These are phyloP conservation scores for Calyptomena viridis DNA, from an alignment of 2,113 vertebrate genomes.

Conservation along the genomic window DNA sequence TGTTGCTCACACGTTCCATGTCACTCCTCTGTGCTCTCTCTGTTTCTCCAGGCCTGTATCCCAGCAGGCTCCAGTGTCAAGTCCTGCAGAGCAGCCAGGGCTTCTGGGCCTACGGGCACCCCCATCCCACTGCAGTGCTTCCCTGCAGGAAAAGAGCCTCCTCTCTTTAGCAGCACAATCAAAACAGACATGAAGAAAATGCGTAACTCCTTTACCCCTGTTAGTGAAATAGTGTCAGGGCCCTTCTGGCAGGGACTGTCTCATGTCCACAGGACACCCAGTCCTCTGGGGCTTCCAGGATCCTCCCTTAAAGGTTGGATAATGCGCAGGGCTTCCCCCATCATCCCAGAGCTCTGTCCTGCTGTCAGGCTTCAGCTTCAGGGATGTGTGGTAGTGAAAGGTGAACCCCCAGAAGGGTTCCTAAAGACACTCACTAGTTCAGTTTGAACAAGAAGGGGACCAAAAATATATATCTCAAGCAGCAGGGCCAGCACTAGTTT, in stretches of 20 bases:
- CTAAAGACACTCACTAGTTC: background rate
- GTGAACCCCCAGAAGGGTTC: background rate
- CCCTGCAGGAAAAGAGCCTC: too few relatives aligned
- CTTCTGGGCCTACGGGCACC: background rate
- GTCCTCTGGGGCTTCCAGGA: background rate
- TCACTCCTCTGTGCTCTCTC: background rate
- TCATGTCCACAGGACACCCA: too few relatives aligned
- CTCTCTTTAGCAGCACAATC: background rate
- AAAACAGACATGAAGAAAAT: background rate
- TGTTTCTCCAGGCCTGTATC: background rate
- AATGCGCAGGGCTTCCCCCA: background rate
- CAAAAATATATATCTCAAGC: background rate
- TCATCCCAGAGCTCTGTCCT: background rate
- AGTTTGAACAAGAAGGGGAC: background rate
- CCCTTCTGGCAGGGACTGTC: background rate
- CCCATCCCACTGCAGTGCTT: background rate
- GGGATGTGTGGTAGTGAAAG: background rate
- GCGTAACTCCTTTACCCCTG: background rate
- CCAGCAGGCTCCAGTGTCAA: background rate
- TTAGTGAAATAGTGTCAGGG: background rate
- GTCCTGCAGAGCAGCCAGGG: background rate
- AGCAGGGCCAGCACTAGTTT: background rate
- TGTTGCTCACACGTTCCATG: fast-evolving
- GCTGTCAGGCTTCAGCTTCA: background rate
- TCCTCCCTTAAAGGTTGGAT: background rate